A percentile compares a stretch with the other conserved stretches of the same genome.
Conservation (phyloP, 2,797 vertebrate species). For the Heterohyrax brucei region DNA sequence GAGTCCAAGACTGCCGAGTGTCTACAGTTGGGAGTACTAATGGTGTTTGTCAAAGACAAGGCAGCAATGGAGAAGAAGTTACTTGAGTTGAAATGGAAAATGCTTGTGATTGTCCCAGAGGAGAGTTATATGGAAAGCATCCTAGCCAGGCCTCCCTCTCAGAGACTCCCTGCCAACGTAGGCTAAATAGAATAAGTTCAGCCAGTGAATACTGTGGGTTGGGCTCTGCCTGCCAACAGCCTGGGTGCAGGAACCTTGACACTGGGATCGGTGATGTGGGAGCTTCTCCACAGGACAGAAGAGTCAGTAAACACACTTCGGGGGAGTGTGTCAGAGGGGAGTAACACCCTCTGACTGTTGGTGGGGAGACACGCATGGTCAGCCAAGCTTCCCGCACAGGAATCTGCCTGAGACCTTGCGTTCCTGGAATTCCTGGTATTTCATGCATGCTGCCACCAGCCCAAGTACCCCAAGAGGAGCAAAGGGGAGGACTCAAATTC, state of each 20-base stretch:
- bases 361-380: conserved; percentile 69
- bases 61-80: background rate
- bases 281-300: background rate
- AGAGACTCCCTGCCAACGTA: background rate
- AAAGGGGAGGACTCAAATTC: background rate
- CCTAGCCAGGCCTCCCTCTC: background rate
- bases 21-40: background rate
- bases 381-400: conserved; percentile 18
- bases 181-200: background rate
- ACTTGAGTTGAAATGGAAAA: background rate
- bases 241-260: background rate
- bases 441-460: conserved; percentile 49
- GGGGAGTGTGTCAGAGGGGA: background rate
- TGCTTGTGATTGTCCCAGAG: background rate
- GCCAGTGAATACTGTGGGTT: background rate
- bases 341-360: background rate
- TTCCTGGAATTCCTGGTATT: conserved; percentile 78
- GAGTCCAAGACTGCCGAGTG: background rate
- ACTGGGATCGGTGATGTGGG: background rate
- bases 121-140: background rate
- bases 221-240: background rate
- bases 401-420: conserved; percentile 55
- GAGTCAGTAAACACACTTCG: background rate
- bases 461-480: background rate
- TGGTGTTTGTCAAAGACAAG: background rate